Conservation (phyloP, 2,113 vertebrate species). For the Takifugu flavidus region DNA sequence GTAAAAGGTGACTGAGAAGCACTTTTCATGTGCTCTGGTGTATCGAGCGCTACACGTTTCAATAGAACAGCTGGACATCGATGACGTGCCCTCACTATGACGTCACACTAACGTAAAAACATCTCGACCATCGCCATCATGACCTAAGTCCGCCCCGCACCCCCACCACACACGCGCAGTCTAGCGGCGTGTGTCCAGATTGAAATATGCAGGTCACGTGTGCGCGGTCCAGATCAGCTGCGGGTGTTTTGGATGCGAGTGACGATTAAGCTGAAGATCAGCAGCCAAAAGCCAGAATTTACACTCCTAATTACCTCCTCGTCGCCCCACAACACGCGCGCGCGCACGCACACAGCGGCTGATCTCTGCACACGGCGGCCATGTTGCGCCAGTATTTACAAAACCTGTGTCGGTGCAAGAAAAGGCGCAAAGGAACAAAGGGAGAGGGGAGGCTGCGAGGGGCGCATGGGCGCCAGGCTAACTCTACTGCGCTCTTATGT, state of each 20-base stretch:
- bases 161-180: no score
- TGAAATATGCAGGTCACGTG: neutral
- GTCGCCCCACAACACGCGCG: neutral
- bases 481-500: constrained; percentile 4
- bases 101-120: no score
- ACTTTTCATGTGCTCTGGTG: neutral
- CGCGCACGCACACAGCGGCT: no score
- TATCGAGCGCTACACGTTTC: neutral
- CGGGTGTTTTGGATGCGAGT: constrained; percentile 14
- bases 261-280: constrained; percentile 21
- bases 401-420: constrained; percentile 69
- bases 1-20: no score
- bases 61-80: neutral
- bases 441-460: constrained; percentile 38
- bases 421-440: constrained; percentile 71
- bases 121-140: no score
- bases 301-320: neutral
- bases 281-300: constrained; percentile 39
- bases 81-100: no score
- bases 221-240: neutral
- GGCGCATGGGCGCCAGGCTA: constrained; percentile 20
- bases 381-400: constrained; percentile 76
- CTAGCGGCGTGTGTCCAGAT: no score
- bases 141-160: no score
- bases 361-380: constrained; percentile 61